These are phyloP conservation scores for Polyommatus iphigenia DNA, from an alignment of 2,888 invertebrate genomes.

Conservation along the genomic window DNA sequence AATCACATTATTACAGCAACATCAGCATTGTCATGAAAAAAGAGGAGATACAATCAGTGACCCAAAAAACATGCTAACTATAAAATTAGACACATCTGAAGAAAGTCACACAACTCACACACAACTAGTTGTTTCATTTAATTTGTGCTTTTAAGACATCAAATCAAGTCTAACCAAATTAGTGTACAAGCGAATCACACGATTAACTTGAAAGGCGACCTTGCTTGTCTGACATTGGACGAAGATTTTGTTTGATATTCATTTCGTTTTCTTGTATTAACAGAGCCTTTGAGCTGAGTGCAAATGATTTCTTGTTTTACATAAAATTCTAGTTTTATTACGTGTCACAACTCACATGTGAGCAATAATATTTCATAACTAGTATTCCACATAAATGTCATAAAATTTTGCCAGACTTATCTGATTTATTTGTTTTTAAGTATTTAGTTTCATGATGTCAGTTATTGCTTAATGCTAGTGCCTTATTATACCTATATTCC, in stretches of 20 bases:
- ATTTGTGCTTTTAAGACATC: background rate
- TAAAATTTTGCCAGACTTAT: too few relatives aligned
- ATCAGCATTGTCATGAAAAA: too few relatives aligned
- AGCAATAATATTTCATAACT: background rate
- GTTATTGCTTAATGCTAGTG: too few relatives aligned
- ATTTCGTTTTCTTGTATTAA: conserved; percentile 44
- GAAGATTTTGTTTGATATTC: conserved; percentile 63
- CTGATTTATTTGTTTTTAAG: too few relatives aligned
- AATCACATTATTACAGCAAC: too few relatives aligned
- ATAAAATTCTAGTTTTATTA: conserved; percentile 11
- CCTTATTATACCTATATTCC: too few relatives aligned
- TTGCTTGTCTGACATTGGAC: conserved; percentile 70
- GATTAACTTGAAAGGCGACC: conserved; percentile 69
- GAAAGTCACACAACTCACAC: too few relatives aligned
- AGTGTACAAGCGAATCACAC: conserved; percentile 46
- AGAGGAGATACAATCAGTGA: too few relatives aligned
- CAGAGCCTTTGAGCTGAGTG: conserved; percentile 51
- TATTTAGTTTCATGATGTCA: too few relatives aligned
- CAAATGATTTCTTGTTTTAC: background rate
- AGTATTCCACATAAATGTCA: background rate
- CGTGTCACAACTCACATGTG: background rate
- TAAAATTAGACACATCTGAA: too few relatives aligned
- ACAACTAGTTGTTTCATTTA: background rate
- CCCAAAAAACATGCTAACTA: too few relatives aligned
- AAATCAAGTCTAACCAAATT: background rate